Percentiles rank a stretch among this genome's conserved stretches.
Conservation (phyloP, 2,113 vertebrate species). For the Accipiter virgatus region DNA sequence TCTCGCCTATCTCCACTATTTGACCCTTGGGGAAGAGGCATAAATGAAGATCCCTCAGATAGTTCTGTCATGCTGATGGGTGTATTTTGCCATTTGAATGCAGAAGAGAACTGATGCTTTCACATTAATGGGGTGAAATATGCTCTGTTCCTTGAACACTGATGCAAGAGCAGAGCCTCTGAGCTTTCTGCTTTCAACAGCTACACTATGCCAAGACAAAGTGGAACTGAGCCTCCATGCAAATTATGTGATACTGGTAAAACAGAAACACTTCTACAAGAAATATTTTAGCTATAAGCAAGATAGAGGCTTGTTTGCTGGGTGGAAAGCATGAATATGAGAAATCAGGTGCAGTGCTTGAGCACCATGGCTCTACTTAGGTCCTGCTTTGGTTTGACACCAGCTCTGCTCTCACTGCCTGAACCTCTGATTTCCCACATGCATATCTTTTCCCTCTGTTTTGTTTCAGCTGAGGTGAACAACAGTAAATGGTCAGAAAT, state of each 20-base stretch:
- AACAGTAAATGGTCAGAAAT: background rate
- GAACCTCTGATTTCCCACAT: background rate
- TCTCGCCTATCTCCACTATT: background rate
- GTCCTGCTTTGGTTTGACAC: background rate
- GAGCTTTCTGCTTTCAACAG: background rate
- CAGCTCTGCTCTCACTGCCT: background rate
- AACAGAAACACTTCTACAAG: background rate
- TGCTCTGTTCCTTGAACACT: background rate
- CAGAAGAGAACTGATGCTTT: background rate
- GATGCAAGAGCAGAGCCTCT: background rate
- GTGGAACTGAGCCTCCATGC: background rate
- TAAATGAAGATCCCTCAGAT: background rate
- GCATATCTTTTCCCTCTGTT: background rate
- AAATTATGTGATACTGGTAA: background rate
- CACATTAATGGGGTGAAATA: background rate
- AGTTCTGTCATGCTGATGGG: background rate
- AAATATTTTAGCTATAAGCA: background rate
- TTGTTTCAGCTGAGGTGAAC: background rate
- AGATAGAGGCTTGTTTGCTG: background rate
- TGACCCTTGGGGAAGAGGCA: background rate
- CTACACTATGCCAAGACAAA: background rate
- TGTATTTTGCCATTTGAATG: constrained; percentile 10
- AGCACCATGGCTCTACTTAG: background rate
- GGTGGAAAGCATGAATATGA: background rate
- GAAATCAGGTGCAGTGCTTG: background rate